Conservation (phyloP, 2,888 invertebrate genomes). For the Troides oblongomaculatus region DNA sequence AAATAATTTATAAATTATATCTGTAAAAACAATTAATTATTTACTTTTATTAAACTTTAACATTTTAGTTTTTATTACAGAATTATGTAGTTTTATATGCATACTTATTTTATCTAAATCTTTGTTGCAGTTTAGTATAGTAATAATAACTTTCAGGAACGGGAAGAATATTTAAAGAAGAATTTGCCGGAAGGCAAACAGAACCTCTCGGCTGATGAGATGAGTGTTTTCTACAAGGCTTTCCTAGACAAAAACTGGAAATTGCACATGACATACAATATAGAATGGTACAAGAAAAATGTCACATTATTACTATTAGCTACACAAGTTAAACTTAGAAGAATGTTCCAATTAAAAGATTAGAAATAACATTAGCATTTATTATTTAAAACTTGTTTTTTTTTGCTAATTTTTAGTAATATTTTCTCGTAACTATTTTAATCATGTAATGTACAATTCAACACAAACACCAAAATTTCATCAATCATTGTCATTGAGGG, state of each 20-base stretch:
- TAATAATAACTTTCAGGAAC: constrained; percentile 65
- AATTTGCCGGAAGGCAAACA: constrained; percentile 71
- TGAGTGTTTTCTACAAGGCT: constrained; percentile 92
- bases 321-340: constrained; percentile 77
- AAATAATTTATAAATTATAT: no score
- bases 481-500: no score
- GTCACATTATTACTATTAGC: constrained; percentile 82
- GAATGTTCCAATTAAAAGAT: constrained; percentile 58
- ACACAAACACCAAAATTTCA: no score
- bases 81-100: no score
- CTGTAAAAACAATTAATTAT: no score
- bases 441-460: no score
- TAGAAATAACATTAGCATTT: constrained; percentile 31
- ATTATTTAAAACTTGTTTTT: neutral
- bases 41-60: no score
- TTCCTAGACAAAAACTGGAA: constrained; percentile 92
- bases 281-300: constrained; percentile 91
- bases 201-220: constrained; percentile 87
- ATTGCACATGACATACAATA: constrained; percentile 87
- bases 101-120: no score
- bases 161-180: constrained; percentile 76
- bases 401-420: neutral
- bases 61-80: no score
- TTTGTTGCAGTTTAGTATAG: neutral
- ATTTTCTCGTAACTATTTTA: no score